These are phyloP conservation scores for Cololabis saira DNA, from an alignment of 2,113 vertebrate species.

Conservation along the genomic window DNA sequence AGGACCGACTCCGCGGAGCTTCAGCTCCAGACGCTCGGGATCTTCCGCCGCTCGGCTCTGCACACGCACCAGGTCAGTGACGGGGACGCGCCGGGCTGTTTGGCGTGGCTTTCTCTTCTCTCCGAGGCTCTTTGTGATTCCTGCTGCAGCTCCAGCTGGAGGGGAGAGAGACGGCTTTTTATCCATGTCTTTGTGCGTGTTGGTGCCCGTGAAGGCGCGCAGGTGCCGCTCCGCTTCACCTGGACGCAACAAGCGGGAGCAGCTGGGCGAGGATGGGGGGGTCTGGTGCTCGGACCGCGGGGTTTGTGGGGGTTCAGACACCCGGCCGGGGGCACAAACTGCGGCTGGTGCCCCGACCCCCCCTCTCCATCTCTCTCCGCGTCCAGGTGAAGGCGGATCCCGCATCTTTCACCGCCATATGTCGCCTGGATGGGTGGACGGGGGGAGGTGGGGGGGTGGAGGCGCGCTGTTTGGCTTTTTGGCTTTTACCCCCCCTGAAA, in stretches of 20 bases:
- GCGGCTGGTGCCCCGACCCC: slow-evolving; percentile 3
- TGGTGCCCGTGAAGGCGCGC: slow-evolving; percentile 6
- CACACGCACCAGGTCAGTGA: slow-evolving; percentile 68
- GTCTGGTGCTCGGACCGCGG: not conserved
- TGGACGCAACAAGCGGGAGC: slow-evolving; percentile 16
- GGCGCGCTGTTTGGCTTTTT: not conserved
- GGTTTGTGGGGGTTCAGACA: not conserved
- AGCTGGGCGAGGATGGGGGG: too few relatives aligned
- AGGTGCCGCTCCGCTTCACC: slow-evolving; percentile 33
- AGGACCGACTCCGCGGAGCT: slow-evolving; percentile 48
- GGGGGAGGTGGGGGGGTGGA: not conserved
- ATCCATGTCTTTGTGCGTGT: too few relatives aligned
- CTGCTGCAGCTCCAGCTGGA: slow-evolving; percentile 18
- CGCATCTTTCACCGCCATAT: slow-evolving; percentile 15
- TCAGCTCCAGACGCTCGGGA: slow-evolving; percentile 54
- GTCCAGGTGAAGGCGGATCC: slow-evolving; percentile 48
- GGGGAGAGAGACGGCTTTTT: slow-evolving; percentile 16
- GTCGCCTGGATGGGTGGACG: slow-evolving; percentile 1
- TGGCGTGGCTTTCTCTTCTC: not conserved
- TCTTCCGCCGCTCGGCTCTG: slow-evolving; percentile 32
- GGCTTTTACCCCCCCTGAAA: not conserved
- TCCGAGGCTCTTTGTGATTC: not conserved
- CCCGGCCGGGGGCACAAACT: slow-evolving; percentile 1
- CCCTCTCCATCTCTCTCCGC: not conserved
- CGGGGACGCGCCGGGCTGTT: too few relatives aligned